phyloP scores from a whole-genome alignment of 2,113 vertebrate genomes.

The Psammodynastes pulverulentus region DNA sequence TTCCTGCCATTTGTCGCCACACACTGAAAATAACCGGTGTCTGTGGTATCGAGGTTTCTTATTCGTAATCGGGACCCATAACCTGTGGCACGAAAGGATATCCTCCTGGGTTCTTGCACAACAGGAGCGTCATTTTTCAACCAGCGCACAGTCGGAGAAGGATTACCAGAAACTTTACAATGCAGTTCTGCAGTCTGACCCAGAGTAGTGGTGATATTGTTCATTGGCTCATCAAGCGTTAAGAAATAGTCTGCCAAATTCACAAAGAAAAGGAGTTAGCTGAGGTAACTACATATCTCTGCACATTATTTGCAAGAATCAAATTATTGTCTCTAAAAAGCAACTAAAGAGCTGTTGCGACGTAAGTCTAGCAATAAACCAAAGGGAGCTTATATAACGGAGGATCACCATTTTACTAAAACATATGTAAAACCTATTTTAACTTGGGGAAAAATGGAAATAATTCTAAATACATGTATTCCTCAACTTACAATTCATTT shows the following conservation, averaged over 20 bases:
- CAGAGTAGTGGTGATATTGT: slow-evolving; percentile 96
- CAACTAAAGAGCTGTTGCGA: not conserved
- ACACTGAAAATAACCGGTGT: slow-evolving; percentile 98
- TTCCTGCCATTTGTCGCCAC: slow-evolving; percentile 85
- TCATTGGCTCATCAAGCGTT: slow-evolving; percentile 90
- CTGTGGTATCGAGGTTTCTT: slow-evolving; percentile 93
- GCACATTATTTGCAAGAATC: rapidly evolving
- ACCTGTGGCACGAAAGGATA: slow-evolving; percentile 82
- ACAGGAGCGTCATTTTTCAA: slow-evolving; percentile 96
- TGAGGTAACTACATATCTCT: not conserved
- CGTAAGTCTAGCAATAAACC: not conserved
- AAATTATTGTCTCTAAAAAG: not conserved
- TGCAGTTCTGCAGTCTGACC: slow-evolving; percentile 91
- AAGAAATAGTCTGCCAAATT: slow-evolving; percentile 78
- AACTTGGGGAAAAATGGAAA: not conserved
- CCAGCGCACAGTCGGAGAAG: slow-evolving; percentile 85
- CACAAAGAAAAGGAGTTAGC: not conserved
- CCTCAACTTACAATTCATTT: not conserved
- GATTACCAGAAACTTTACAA: slow-evolving; percentile 89
- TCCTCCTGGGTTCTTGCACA: slow-evolving; percentile 88
- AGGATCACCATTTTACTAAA: not conserved
- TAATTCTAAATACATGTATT: not conserved
- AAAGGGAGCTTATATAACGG: not conserved
- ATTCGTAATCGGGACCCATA: slow-evolving; percentile 93
- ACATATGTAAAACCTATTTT: not conserved